Base-by-base conservation (phyloP, 2,888 invertebrate species). In the Masnerella sp. region DNA sequence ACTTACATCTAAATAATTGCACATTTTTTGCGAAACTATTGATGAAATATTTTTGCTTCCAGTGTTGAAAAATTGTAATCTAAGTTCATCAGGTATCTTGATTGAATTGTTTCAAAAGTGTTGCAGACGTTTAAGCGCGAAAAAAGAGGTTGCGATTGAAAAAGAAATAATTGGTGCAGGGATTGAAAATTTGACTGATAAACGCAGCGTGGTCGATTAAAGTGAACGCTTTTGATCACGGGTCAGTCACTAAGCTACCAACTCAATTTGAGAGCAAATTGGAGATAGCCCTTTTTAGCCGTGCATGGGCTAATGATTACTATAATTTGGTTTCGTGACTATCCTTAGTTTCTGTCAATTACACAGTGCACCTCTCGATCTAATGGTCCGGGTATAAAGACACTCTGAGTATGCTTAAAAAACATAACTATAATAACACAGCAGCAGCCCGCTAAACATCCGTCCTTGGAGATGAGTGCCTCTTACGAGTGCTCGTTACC, bases 241-340 rank as follows among this genome's bases (percentile, higher is more conserved):
- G 73, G 56, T 64, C 58, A 47, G 67, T 72, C 54, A 58, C 64
- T 58, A 59, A 68, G 73, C 78, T 74, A 77, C 72, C 68, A 70
- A 72, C 71, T 76, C 76, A 77, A 77, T 79, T 76, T 74, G 47
- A 51, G 20, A 42, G 45, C 54, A 67, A 74, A 76, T 75, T 64
- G 72, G 58, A 75, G 78, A 74, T 79, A 77, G 70, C 68, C 65
- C 71, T 75, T 76, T 80, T 78, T 74, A 75, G 67, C 69, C 72
- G 79, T 67, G 76, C 75, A 75, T 74, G 69, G 62, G 52, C 25
- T 43, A 67, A 74, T 77, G 77, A 80, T 80, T 76, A 80, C 80
- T 77, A 78, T 80, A 78, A 80, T 80, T 80, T 75, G 59, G 74
- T 76, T 77, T 69, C 71, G 76, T 77, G 77, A 71, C 73, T 67